Conservation (phyloP, 1,140 invertebrate genomes). For the Bombus polaris region DNA sequence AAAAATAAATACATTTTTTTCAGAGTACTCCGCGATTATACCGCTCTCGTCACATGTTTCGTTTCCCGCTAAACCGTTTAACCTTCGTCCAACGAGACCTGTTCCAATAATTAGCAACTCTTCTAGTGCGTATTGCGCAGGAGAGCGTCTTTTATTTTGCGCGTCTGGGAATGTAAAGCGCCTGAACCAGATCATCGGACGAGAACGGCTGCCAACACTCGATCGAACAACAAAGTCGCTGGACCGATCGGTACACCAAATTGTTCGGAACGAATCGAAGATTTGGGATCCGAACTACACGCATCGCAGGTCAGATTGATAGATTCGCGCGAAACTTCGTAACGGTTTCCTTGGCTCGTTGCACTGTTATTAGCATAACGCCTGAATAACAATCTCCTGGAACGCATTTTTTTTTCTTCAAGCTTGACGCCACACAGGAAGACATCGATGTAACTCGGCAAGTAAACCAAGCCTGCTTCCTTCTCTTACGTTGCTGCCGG, state of each 20-base stretch:
- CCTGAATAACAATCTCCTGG: constrained; percentile 66
- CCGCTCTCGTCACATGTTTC: neutral
- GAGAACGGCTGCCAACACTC: neutral
- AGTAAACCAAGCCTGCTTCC: constrained; percentile 1
- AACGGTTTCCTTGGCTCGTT: constrained; percentile 58
- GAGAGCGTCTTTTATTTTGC: too few relatives aligned
- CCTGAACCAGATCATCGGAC: neutral
- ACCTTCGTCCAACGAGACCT: neutral
- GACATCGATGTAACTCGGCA: constrained; percentile 1
- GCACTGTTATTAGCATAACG: constrained; percentile 63
- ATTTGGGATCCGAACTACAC: neutral
- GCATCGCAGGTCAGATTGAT: constrained; percentile 11
- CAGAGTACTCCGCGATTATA: neutral
- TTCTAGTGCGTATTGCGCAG: too few relatives aligned
- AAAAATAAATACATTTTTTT: neutral
- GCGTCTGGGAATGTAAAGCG: neutral
- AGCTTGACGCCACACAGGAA: neutral
- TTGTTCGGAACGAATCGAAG: neutral
- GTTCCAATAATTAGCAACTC: neutral
- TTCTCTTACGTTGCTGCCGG: neutral
- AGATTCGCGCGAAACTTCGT: constrained; percentile 40
- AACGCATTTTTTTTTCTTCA: constrained; percentile 31
- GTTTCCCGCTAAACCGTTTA: neutral
- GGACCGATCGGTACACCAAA: neutral
- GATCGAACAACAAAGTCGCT: neutral